Evolutionary conservation across 1,140 invertebrate species (phyloP), one percentile per base, ranked within the genome.

Genomic region (Drosophila ercepeae): DNA sequence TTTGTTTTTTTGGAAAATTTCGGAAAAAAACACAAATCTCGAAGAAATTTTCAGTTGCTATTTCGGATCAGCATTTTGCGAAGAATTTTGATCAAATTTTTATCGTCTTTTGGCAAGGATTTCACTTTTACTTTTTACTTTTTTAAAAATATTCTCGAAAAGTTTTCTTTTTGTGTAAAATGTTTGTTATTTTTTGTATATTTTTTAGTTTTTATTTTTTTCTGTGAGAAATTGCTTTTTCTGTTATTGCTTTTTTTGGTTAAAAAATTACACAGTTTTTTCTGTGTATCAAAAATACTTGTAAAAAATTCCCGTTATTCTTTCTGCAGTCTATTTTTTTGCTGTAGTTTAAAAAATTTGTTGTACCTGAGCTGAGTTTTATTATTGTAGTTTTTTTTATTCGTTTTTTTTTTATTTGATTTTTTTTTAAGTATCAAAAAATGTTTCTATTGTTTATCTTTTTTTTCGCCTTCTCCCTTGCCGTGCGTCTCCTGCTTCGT

Each of bases 281-380:
- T 9, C 57, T 45, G 61, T 45, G 64, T 68, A 68, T 69, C 13
- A 42, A 68, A 69, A 69, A 69, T 70, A 57, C 39, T 69, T 69
- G 16, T 44, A 45, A 69, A 65, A 69, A 57, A 8, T 67, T 69
- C 13, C 19, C 14, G 21, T 46, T 52, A 44, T 63, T 34, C 50
- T 41, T 32, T 68, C 45, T 42, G 23, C 65, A 55, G 65, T 69
- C 64, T 69, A 36, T 63, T 46, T 63, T 46, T 45, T 63, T 19
- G 11, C 44, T 4, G 18, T 39, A 8, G 11, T 9, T 60, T 60
- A 18, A 6, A 23, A 32, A 13, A 8, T 14, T 63, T 63, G 25
- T 65, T 67, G 36, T 69, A 52, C 68, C 68, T 72, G 69, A 72
- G 68, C 69, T 72, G 55, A 72, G 25, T 32, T 32, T 52, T 52